These are phyloP conservation scores for Alloscopus bannaensis DNA, from an alignment of 2,888 invertebrate genomes.

Conservation along the genomic window DNA sequence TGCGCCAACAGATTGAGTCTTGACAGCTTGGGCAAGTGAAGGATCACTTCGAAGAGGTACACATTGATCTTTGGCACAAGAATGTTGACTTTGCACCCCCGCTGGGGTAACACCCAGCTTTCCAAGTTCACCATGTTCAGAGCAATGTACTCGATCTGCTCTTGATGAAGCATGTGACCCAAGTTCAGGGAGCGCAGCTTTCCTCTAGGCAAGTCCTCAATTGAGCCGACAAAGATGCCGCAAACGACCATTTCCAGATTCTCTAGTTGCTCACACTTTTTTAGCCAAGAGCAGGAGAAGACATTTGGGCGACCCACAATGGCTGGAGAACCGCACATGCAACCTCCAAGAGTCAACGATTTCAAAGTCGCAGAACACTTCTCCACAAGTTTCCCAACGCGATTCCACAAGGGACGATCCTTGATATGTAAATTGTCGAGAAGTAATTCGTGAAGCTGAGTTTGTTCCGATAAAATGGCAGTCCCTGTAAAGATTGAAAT, in stretches of 20 bases:
- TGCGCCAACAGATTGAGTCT: not conserved
- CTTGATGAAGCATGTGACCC: conserved; percentile 35
- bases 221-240: conserved; percentile 27
- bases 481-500: conserved; percentile 11
- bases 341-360: conserved; percentile 35
- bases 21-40: conserved; percentile 31
- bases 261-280: conserved; percentile 30
- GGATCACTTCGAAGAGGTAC: conserved; percentile 29
- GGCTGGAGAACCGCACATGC: conserved; percentile 36
- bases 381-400: conserved; percentile 10
- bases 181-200: conserved; percentile 29
- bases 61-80: conserved; percentile 5
- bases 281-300: conserved; percentile 40
- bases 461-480: conserved; percentile 20
- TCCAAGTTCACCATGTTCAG: conserved; percentile 29
- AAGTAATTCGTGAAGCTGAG: conserved; percentile 14
- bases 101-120: conserved; percentile 36
- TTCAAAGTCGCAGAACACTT: conserved; percentile 15
- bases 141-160: conserved; percentile 41
- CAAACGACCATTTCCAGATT: conserved; percentile 40
- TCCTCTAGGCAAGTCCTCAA: conserved; percentile 23
- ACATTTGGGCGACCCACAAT: conserved; percentile 9
- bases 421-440: conserved; percentile 38
- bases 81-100: conserved; percentile 23
- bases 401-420: conserved; percentile 35